Percentiles rank a stretch among this genome's conserved stretches.
Evolutionary conservation across 2,888 invertebrate genomes (phyloP).

Genomic region (Cosmorhoe ocellata): DNA sequence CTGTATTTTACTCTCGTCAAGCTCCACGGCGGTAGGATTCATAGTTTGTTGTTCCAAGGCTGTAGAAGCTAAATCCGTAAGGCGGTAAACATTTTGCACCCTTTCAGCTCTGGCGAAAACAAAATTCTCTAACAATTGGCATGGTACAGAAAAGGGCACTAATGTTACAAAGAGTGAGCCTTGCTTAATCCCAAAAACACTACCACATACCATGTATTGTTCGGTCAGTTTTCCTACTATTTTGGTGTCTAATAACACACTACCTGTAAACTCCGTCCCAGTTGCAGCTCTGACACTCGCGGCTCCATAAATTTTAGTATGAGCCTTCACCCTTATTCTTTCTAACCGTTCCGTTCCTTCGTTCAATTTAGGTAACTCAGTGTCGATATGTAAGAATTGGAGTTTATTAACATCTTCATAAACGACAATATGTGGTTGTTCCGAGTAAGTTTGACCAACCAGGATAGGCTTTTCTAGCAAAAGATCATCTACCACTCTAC

Average conservation of each 20-base stretch:
- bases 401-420: neutral
- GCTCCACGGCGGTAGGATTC: neutral
- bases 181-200: neutral
- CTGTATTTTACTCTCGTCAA: neutral
- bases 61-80: neutral
- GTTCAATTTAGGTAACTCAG: too few species aligned
- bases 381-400: too few species aligned
- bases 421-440: conserved; percentile 6
- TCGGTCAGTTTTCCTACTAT: neutral
- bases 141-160: neutral
- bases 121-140: neutral
- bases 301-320: neutral
- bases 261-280: neutral
- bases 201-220: neutral
- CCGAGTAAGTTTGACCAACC: too few species aligned
- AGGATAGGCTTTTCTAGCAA: too few species aligned
- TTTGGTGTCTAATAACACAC: neutral
- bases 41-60: neutral
- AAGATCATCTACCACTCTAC: too few species aligned
- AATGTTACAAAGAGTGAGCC: neutral
- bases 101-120: neutral
- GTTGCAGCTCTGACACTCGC: neutral
- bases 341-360: too few species aligned
- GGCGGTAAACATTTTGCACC: neutral
- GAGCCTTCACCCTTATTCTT: too few species aligned